A percentile compares a stretch with the other conserved stretches of the same genome.
Evolutionary conservation across 2,797 vertebrate species (phyloP).

Genomic region (Cyclura pinguis): DNA sequence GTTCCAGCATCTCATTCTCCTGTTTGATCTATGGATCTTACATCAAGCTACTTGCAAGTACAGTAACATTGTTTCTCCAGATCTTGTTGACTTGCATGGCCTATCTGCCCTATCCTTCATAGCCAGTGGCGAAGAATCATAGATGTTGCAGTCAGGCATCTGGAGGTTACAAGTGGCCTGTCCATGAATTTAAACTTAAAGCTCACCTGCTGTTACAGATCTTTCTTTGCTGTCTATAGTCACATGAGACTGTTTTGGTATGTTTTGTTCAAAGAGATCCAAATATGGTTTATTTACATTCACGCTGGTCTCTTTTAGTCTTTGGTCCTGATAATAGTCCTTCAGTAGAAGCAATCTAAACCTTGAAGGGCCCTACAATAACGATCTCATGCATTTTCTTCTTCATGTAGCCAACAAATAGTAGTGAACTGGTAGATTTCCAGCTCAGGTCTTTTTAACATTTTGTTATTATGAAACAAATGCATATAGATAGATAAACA

Average conservation of each 20-base stretch:
- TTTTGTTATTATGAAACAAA: too few relatives aligned
- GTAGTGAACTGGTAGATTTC: too few relatives aligned
- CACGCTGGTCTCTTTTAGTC: neutral
- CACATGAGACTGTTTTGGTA: too few relatives aligned
- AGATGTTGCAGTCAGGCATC: too few relatives aligned
- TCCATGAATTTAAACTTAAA: neutral
- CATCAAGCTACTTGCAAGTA: neutral
- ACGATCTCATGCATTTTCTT: too few relatives aligned
- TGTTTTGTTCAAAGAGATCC: neutral
- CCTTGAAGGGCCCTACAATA: too few relatives aligned
- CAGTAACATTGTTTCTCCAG: neutral
- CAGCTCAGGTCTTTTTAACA: too few relatives aligned
- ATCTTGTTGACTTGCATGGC: neutral
- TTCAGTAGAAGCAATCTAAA: conserved; percentile 8
- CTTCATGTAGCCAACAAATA: too few relatives aligned
- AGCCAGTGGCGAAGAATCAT: too few relatives aligned
- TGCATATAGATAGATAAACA: too few relatives aligned
- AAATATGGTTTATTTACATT: neutral
- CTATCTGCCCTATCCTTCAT: too few relatives aligned
- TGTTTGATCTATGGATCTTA: neutral
- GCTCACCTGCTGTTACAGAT: neutral
- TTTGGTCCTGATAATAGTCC: neutral
- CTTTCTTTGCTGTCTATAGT: neutral
- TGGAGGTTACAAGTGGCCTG: too few relatives aligned
- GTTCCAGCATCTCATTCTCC: neutral